Conservation (phyloP, 2,797 vertebrate genomes). For the Nasua narica region DNA sequence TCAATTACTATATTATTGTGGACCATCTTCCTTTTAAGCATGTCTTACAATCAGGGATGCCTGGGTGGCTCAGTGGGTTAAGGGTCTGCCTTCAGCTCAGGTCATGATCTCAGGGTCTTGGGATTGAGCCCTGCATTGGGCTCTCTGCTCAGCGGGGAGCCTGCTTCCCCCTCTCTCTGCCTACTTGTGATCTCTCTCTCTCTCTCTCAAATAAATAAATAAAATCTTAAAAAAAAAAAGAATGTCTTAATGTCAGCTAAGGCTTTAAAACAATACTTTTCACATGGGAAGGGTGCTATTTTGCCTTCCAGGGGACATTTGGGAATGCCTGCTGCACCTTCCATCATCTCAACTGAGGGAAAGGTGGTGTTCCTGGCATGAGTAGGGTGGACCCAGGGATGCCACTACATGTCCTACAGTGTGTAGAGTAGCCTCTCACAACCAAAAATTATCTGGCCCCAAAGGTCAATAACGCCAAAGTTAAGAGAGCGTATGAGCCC, state of each 20-base stretch:
- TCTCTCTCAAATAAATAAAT: no score
- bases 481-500: neutral
- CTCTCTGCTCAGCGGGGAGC: no score
- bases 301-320: neutral
- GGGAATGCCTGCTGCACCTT: neutral
- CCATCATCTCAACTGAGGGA: neutral
- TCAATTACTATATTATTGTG: neutral
- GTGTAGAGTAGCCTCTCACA: neutral
- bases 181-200: no score
- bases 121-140: no score
- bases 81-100: no score
- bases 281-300: neutral
- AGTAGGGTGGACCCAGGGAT: neutral
- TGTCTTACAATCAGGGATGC: neutral
- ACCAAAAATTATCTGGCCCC: neutral
- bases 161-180: no score
- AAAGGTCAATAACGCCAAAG: neutral
- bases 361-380: neutral
- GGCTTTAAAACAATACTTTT: neutral
- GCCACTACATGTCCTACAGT: neutral
- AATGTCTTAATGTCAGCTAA: neutral
- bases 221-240: neutral
- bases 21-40: neutral
- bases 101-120: no score
- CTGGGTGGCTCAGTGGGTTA: no score